Base-by-base conservation (phyloP, 2,888 invertebrate species). In the Aphrophora alni region DNA sequence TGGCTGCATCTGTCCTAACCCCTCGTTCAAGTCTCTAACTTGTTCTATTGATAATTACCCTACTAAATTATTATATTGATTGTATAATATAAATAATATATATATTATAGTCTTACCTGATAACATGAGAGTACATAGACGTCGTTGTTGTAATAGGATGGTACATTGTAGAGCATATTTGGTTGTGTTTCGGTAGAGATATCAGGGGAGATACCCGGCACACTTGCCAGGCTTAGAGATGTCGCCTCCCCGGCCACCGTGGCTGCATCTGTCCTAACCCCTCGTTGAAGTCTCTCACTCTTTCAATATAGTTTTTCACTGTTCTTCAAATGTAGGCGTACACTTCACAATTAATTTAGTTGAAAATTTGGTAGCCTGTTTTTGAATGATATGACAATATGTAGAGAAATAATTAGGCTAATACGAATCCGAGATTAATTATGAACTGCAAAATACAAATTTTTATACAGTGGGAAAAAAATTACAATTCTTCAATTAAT, bases 81-180 rank as follows among this genome's bases (percentile, higher is more conserved):
- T n/a, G n/a, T n/a, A n/a, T n/a, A n/a, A n/a, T n/a, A n/a, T n/a
- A n/a, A n/a, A 33, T 33, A 33, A 33, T 33, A 33, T 3, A 33
- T 8, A 33, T 33, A 33, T 33, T 8, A 33, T 59, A 59, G n/a
- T 10, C 78, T 74, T 68, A 79, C 78, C 78, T 79, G 78, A 33
- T 79, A 79, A 28, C 78, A 79, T 14, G 74, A 74, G 33, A 79
- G 69, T 24, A 79, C 78, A 38, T 79, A 79, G 78, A 79, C 51
- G 68, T 79, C 78, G 38, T 68, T 79, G 78, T 74, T 74, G 78
- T 78, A 78, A 59, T 78, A 78, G 51, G 78, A 59, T 33, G 78
- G 78, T 25, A 79, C 74, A 74, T 79, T 79, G 78, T 79, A 79
- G 68, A 79, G 78, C 78, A 79, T 79, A 38, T 73, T 68, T 59